Percentiles rank a stretch among this genome's conserved stretches.
These are phyloP conservation scores for Notoglanidium macrostoma DNA, from an alignment of 2,797 vertebrate species.

Conservation along the genomic window DNA sequence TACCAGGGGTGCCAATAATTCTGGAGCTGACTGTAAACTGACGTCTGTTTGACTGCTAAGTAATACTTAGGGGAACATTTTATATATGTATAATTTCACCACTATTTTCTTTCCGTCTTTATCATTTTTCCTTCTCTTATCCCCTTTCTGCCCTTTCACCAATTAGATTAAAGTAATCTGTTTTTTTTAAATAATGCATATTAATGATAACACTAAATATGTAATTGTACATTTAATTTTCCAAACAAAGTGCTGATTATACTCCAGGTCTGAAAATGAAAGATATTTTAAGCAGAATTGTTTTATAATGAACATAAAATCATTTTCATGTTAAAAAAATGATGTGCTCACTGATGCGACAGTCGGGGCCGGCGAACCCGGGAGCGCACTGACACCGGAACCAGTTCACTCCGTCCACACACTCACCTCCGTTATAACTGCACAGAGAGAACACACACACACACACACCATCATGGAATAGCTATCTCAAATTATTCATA, in stretches of 20 bases:
- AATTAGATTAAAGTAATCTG: not conserved
- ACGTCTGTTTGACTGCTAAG: not conserved
- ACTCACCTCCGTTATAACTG: conserved; percentile 93
- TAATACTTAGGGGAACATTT: not conserved
- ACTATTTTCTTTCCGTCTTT: too few species aligned
- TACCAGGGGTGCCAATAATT: too few species aligned
- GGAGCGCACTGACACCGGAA: conserved; percentile 92
- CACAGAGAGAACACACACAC: not conserved
- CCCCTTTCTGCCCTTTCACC: not conserved
- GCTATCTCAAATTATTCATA: not conserved
- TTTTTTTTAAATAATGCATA: not conserved
- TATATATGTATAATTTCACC: not conserved
- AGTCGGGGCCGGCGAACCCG: conserved; percentile 93
- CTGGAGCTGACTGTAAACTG: too few species aligned
- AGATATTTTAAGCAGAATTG: not conserved
- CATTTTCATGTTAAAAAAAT: not conserved
- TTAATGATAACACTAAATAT: not conserved
- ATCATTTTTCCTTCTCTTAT: not conserved
- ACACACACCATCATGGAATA: not conserved
- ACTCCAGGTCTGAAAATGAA: not conserved
- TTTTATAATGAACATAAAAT: not conserved
- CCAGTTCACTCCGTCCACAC: conserved; percentile 94
- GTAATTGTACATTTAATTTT: not conserved
- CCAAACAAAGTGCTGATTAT: not conserved
- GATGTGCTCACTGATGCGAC: conserved; percentile 92